Conservation (phyloP, 2,888 invertebrate species). For the Odiellus spinosus region DNA sequence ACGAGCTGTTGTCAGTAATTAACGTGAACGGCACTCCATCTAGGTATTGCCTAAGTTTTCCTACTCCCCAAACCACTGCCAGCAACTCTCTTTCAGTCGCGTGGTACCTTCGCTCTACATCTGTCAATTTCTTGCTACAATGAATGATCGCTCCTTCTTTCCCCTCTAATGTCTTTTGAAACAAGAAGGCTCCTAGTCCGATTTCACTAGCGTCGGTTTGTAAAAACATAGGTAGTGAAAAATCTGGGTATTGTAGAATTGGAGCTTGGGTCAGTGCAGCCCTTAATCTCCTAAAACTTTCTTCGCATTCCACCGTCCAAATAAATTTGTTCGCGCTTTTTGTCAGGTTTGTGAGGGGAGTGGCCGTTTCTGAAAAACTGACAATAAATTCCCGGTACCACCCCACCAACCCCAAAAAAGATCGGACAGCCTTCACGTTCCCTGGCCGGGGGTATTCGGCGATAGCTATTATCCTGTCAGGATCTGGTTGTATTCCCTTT, state of each 20-base stretch:
- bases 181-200: slow-evolving; percentile 22
- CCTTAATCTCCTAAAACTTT: slow-evolving; percentile 9
- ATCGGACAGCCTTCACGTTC: slow-evolving; percentile 4
- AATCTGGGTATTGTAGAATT: slow-evolving; percentile 17
- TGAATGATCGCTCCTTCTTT: slow-evolving; percentile 19
- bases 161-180: slow-evolving; percentile 16
- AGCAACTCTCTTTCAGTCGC: slow-evolving; percentile 32
- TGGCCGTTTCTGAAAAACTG: no score
- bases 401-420: no score
- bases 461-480: slow-evolving; percentile 1
- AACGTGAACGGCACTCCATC: slow-evolving; percentile 27
- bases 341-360: no score
- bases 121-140: slow-evolving; percentile 8
- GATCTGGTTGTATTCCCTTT: slow-evolving; percentile 5
- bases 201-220: slow-evolving; percentile 20
- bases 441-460: slow-evolving; percentile 9
- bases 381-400: no score
- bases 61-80: slow-evolving; percentile 26
- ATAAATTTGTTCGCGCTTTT: slow-evolving; percentile 7
- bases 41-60: slow-evolving; percentile 31
- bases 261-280: slow-evolving; percentile 9
- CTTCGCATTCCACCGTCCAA: slow-evolving; percentile 1
- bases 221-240: slow-evolving; percentile 15
- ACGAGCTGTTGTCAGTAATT: slow-evolving; percentile 32
- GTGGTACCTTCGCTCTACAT: slow-evolving; percentile 23